Evolutionary conservation across 1,140 invertebrate species (phyloP).

Genomic region (Sycobia sp.): DNA sequence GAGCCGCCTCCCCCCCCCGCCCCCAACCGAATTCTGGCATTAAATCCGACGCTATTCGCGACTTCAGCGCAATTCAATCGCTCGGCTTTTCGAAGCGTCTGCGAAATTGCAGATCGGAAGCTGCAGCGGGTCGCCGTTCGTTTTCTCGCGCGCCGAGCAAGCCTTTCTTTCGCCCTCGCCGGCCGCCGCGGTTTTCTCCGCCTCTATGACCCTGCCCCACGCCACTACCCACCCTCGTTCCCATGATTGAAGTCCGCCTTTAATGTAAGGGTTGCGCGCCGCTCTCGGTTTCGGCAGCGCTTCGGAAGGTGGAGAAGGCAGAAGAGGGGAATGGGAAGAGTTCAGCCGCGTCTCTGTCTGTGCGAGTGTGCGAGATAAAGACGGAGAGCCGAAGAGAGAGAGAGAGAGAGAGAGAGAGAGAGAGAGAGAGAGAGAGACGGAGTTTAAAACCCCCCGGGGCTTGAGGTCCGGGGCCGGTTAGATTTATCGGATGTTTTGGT

Average conservation of each 20-base stretch:
- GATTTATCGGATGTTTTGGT: constrained; percentile 65
- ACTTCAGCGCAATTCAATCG: no score
- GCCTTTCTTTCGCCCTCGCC: background rate
- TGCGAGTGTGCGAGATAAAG: background rate
- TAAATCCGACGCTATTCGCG: no score
- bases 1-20: no score
- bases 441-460: constrained; percentile 61
- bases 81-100: no score
- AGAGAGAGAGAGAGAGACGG: constrained; percentile 17
- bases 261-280: constrained; percentile 59
- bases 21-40: no score
- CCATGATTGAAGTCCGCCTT: constrained; percentile 46
- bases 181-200: constrained; percentile 35
- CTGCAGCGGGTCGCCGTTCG: no score
- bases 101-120: no score
- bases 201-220: constrained; percentile 34
- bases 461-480: constrained; percentile 60
- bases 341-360: background rate
- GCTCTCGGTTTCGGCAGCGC: constrained; percentile 50
- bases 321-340: no score
- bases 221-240: no score
- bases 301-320: constrained; percentile 47
- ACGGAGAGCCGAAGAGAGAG: constrained; percentile 12
- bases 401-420: constrained; percentile 34
- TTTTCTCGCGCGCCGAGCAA: background rate